A percentile compares a stretch with the other conserved stretches of the same genome.
These are phyloP conservation scores for Atopsyche davidsoni DNA, from an alignment of 1,140 invertebrate species.

Conservation along the genomic window DNA sequence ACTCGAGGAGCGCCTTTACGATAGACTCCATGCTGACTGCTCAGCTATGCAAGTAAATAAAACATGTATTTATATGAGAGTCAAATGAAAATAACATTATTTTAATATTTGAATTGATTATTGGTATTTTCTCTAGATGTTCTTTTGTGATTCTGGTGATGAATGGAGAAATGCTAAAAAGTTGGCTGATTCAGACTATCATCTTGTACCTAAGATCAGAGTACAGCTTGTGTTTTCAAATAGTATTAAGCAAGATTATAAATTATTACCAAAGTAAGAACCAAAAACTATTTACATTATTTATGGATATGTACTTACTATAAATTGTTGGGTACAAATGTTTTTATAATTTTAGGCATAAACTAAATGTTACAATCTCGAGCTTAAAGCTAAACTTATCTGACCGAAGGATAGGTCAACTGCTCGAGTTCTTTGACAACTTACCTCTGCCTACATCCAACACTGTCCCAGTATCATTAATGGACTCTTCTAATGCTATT, in stretches of 20 bases:
- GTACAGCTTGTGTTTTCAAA: constrained; percentile 65
- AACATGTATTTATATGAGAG: no score
- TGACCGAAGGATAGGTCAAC: constrained; percentile 60
- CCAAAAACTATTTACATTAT: background rate
- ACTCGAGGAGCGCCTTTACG: constrained; percentile 74
- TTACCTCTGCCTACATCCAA: constrained; percentile 52
- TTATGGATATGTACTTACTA: constrained; percentile 22
- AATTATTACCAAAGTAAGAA: constrained; percentile 59
- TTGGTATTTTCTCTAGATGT: constrained; percentile 33
- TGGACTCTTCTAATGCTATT: constrained; percentile 35
- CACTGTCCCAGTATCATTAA: constrained; percentile 42
- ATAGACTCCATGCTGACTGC: constrained; percentile 66
- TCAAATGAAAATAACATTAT: background rate
- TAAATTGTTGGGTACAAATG: no score
- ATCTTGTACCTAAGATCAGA: constrained; percentile 69
- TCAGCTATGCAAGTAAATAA: constrained; percentile 57
- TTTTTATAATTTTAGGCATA: constrained; percentile 55
- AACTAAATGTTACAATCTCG: constrained; percentile 67
- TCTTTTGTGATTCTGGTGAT: constrained; percentile 60
- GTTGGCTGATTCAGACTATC: constrained; percentile 66
- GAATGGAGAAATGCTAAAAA: constrained; percentile 69
- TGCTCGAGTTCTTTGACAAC: constrained; percentile 65
- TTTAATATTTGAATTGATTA: constrained; percentile 1
- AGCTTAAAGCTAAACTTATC: constrained; percentile 73
- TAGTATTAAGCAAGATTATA: constrained; percentile 71